Percentiles rank a stretch among this genome's conserved stretches.
Conservation (phyloP, 2,797 vertebrate genomes). For the Eupleurogrammus muticus region DNA sequence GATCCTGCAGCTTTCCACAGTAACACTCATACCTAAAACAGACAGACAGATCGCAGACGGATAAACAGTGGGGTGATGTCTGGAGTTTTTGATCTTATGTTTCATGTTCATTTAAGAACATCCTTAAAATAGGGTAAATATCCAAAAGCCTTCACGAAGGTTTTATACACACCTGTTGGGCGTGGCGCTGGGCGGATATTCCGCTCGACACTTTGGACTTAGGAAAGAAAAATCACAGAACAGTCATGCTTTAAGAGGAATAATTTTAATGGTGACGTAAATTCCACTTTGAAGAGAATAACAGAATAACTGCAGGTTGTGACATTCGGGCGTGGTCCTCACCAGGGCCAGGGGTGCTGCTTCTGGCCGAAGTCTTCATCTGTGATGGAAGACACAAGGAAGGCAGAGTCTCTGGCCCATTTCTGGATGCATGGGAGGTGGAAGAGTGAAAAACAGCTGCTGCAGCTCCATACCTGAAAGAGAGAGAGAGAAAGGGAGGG, state of each 20-base stretch:
- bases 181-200: constrained; percentile 90
- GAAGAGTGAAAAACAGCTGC: constrained; percentile 94
- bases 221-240: constrained; percentile 13
- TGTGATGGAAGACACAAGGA: constrained; percentile 91
- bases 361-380: constrained; percentile 94
- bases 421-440: constrained; percentile 97
- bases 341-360: constrained; percentile 92
- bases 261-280: too few species aligned
- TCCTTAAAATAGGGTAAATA: too few species aligned
- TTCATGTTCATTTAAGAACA: too few species aligned
- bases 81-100: too few species aligned
- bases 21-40: constrained; percentile 90
- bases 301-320: too few species aligned
- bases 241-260: too few species aligned
- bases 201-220: constrained; percentile 96
- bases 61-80: too few species aligned
- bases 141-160: too few species aligned
- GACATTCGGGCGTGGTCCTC: constrained; percentile 7
- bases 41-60: background rate
- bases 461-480: constrained; percentile 94
- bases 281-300: too few species aligned
- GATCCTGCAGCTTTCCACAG: constrained; percentile 95
- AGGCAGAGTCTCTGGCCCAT: constrained; percentile 95
- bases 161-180: constrained; percentile 79
- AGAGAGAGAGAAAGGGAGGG: background rate